phyloP scores from a whole-genome alignment of 92 coral and sea anemone species.

The Paramuricea clavata region DNA sequence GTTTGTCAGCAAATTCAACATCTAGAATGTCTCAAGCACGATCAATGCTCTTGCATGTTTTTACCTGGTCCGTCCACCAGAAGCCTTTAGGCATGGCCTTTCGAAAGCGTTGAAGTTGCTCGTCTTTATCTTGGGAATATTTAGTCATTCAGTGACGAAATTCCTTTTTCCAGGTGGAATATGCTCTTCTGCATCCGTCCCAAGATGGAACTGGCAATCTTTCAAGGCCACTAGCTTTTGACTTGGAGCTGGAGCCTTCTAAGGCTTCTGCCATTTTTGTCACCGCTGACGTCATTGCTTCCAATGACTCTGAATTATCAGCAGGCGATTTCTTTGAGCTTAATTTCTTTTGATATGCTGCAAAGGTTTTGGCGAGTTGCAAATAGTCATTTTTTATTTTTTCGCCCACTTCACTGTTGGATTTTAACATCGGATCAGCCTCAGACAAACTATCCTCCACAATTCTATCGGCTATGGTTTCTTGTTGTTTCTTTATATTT shows the following conservation, averaged over 20 bases:
- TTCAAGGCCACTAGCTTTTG: slow-evolving; percentile 58
- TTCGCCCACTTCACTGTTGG: slow-evolving; percentile 44
- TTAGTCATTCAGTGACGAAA: slow-evolving; percentile 71
- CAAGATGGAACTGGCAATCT: slow-evolving; percentile 71
- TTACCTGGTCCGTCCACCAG: slow-evolving; percentile 25
- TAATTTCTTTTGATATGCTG: slow-evolving; percentile 31
- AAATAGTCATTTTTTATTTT: slow-evolving; percentile 57
- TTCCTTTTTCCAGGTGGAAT: slow-evolving; percentile 67
- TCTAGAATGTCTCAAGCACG: slow-evolving; percentile 69
- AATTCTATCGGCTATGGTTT: slow-evolving; percentile 62
- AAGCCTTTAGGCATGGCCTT: slow-evolving; percentile 3
- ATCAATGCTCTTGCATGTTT: background rate
- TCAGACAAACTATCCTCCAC: slow-evolving; percentile 44
- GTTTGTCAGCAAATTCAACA: slow-evolving; percentile 63
- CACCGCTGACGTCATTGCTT: slow-evolving; percentile 58
- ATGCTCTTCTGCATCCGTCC: slow-evolving; percentile 69
- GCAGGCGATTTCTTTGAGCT: background rate
- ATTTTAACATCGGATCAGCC: slow-evolving; percentile 48
- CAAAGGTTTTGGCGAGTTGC: slow-evolving; percentile 46
- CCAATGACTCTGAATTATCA: slow-evolving; percentile 37
- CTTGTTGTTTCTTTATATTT: slow-evolving; percentile 57
- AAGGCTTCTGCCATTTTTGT: slow-evolving; percentile 70
- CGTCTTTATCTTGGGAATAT: slow-evolving; percentile 39
- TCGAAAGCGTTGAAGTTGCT: background rate
- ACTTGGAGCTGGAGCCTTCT: too few species aligned